These are phyloP conservation scores for Meles meles DNA, from an alignment of 2,113 vertebrate genomes.

Conservation along the genomic window DNA sequence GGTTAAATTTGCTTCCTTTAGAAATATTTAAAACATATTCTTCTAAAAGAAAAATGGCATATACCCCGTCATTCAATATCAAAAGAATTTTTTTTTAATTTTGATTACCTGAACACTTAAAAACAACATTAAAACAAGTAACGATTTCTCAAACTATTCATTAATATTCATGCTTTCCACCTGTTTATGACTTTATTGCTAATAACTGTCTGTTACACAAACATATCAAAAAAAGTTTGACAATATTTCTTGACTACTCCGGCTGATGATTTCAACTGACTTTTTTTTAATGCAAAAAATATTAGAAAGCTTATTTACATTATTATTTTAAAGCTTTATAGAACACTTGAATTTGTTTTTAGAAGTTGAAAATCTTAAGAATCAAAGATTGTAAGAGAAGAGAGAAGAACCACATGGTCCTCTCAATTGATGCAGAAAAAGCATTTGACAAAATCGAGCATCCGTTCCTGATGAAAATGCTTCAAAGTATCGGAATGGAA, in stretches of 20 bases:
- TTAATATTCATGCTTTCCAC: background rate
- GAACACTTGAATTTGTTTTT: background rate
- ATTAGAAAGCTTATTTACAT: background rate
- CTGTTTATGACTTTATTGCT: background rate
- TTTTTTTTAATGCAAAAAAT: background rate
- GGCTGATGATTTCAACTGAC: background rate
- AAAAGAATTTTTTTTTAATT: background rate
- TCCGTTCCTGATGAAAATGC: too few species aligned
- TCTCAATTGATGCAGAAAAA: too few species aligned
- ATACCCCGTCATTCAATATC: background rate
- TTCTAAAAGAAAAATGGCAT: background rate
- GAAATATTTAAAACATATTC: background rate
- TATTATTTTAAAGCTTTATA: background rate
- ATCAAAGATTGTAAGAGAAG: background rate
- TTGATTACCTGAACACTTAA: background rate
- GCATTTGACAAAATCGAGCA: too few species aligned
- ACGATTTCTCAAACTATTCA: background rate
- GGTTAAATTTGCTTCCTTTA: background rate
- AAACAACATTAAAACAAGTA: background rate
- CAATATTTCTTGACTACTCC: background rate
- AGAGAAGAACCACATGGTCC: too few species aligned
- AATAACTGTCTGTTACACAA: background rate
- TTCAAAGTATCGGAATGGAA: too few species aligned
- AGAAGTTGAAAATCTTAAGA: background rate
- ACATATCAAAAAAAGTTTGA: background rate